Evolutionary conservation across 2,113 vertebrate genomes (phyloP).

Genomic region (Halichoeres trimaculatus): DNA sequence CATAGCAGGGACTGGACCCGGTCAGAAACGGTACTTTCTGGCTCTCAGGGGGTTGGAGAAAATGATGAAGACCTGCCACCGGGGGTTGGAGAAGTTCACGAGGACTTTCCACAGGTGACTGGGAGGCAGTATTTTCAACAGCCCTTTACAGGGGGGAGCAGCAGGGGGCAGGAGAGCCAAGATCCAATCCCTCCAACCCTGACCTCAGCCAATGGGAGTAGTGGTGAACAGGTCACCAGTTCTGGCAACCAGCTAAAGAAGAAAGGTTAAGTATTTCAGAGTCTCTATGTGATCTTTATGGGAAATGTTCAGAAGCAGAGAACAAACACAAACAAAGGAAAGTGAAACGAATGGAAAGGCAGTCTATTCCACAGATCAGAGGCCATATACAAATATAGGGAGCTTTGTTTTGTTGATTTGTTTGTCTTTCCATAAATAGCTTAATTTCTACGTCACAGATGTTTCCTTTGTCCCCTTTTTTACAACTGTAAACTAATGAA

Average conservation of each 20-base stretch:
- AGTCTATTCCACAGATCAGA: no score
- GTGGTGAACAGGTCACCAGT: neutral
- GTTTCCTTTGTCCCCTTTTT: no score
- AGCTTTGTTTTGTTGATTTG: no score
- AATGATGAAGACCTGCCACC: no score
- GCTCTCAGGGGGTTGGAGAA: neutral
- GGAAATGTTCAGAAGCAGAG: no score
- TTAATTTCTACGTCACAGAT: no score
- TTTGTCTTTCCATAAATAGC: no score
- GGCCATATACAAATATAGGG: no score
- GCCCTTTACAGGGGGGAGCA: neutral
- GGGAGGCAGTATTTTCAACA: neutral
- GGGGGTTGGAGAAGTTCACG: no score
- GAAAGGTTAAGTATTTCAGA: conserved; percentile 19
- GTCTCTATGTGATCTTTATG: no score
- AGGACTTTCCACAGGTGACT: neutral
- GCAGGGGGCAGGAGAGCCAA: neutral
- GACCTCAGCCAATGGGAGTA: neutral
- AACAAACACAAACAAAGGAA: no score
- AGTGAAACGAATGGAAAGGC: no score
- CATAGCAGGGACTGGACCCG: neutral
- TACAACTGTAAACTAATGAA: neutral
- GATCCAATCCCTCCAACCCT: neutral
- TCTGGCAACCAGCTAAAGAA: conserved; percentile 27
- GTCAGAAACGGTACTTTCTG: neutral